Evolutionary conservation across 1,140 invertebrate genomes (phyloP).

Genomic region (Cyrtorhinus lividipennis): DNA sequence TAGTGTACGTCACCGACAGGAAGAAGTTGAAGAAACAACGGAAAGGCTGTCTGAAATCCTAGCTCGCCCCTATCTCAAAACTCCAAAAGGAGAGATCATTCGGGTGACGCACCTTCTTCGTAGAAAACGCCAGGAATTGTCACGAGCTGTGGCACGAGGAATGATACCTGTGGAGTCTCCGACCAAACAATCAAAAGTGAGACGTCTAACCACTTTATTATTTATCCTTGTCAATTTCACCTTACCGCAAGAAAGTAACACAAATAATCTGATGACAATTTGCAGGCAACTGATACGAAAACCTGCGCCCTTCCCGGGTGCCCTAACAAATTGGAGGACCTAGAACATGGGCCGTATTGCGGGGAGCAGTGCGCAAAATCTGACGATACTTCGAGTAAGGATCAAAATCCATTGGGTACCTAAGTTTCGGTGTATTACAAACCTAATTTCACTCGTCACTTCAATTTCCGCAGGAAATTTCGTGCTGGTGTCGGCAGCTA

Average conservation of each 20-base stretch:
- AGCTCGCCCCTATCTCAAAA: slow-evolving; percentile 45
- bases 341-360: neutral
- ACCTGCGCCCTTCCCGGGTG: neutral
- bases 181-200: slow-evolving; percentile 29
- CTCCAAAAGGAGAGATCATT: slow-evolving; percentile 44
- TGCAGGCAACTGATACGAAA: slow-evolving; percentile 1
- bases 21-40: slow-evolving; percentile 52
- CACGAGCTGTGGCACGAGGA: slow-evolving; percentile 47
- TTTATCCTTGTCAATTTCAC: neutral
- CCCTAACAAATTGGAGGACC: neutral
- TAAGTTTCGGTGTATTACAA: neutral
- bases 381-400: neutral
- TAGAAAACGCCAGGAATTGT: slow-evolving; percentile 47
- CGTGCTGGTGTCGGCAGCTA: slow-evolving; percentile 23
- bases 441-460: neutral
- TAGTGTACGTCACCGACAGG: too few species aligned
- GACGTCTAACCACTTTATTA: too few species aligned
- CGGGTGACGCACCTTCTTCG: slow-evolving; percentile 41
- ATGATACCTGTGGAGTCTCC: slow-evolving; percentile 34
- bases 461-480: neutral
- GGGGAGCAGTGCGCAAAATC: neutral
- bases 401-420: neutral
- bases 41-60: slow-evolving; percentile 52
- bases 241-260: neutral
- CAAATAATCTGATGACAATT: neutral